A percentile compares a stretch with the other conserved stretches of the same genome.
Conservation (phyloP, 2,113 vertebrate genomes). For the Notiomystis cincta region DNA sequence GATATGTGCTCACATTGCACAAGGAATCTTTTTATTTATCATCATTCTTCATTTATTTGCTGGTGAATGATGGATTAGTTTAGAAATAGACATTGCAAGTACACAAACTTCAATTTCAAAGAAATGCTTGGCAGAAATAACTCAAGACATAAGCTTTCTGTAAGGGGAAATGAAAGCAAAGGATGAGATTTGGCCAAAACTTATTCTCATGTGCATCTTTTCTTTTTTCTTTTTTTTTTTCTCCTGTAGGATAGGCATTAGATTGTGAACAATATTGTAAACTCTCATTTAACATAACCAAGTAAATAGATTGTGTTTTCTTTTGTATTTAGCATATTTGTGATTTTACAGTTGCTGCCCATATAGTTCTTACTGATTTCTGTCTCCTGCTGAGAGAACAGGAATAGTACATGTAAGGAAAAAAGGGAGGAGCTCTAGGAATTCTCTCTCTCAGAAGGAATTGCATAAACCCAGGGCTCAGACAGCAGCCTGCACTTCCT, state of each 20-base stretch:
- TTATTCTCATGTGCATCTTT: not conserved
- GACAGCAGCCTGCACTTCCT: not conserved
- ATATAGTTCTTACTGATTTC: not conserved
- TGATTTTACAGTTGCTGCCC: not conserved
- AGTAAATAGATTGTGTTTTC: not conserved
- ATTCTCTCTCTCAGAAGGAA: not conserved
- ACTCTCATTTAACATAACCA: not conserved
- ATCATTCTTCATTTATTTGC: not conserved
- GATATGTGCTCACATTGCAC: not conserved
- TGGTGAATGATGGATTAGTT: not conserved
- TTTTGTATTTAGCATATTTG: not conserved
- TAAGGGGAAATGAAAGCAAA: not conserved
- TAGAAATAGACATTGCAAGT: slow-evolving; percentile 2
- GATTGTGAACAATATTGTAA: not conserved
- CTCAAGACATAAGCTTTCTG: not conserved
- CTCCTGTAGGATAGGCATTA: too few relatives aligned
- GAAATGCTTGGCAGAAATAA: not conserved
- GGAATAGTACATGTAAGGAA: not conserved
- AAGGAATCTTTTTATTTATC: not conserved
- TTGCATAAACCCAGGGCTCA: not conserved
- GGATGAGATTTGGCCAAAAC: not conserved
- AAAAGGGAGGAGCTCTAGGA: not conserved
- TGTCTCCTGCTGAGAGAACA: not conserved
- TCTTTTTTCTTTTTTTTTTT: fast-evolving
- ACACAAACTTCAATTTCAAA: not conserved